Evolutionary conservation across 2,797 vertebrate genomes (phyloP), one percentile per base, ranked within the genome.

Genomic region (Coregonus ussuriensis): DNA sequence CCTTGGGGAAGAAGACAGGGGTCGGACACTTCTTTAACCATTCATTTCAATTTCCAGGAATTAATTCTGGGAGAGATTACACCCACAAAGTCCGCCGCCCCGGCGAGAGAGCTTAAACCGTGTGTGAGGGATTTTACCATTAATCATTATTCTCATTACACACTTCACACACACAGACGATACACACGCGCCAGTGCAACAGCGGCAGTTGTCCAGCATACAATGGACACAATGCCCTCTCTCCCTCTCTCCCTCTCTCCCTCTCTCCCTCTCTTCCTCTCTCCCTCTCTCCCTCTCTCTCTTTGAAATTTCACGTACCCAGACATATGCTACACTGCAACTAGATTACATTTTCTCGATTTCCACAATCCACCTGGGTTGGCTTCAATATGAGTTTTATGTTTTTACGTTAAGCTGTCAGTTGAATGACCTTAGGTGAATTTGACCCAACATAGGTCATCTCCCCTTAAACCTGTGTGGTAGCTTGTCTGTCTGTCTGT

Each of bases 1-100:
- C 91, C 91, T 94, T 93, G 89, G 90, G 75, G 77, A 78, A 85
- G 80, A 83, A 63, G 74, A 82, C 52, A 37, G 21, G 14, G 72
- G 83, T 66, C 35, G 79, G 77, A 88, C 75, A 74, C 82, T 82
- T 84, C 53, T 67, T 84, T 82, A 83, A 78, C 74, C 21, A 81
- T 88, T 84, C 74, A 89, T 92, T 93, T 90, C 81, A 86, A 78
- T 91, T 92, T 93, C 86, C 85, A 91, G 88, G 88, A 93, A 92
- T 93, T 91, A 83, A 92, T 92, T 89, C 81, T 37, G 77, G 69
- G 4, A 70, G 84, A 92, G 91, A 92, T 93, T 91, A 91, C 0
- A 33, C 84, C 84, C 87, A 37, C 41, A 68, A 67, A 71, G 75
- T 25, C 25, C 25, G 56, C 74, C 14, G 74, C 53, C 21, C 63